Evolutionary conservation across 2,113 vertebrate genomes (phyloP).

Genomic region (Candoia aspera): DNA sequence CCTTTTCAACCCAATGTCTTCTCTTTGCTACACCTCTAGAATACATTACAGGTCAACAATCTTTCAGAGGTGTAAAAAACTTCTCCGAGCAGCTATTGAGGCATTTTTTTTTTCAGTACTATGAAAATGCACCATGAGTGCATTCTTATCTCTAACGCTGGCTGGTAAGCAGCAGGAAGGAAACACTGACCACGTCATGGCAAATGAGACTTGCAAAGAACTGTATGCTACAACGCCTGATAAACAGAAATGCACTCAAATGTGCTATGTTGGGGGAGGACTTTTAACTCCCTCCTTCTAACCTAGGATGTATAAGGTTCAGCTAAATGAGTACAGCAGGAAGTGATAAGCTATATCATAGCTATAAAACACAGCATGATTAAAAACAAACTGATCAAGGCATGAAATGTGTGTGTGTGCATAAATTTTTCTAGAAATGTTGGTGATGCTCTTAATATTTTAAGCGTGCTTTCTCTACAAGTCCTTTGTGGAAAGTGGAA

Average conservation of each 20-base stretch:
- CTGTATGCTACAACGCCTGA: conserved; percentile 69
- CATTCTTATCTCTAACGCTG: conserved; percentile 78
- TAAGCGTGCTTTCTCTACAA: no score
- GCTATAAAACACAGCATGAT: background rate
- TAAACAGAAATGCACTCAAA: conserved; percentile 61
- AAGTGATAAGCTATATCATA: background rate
- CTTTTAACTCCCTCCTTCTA: conserved; percentile 31
- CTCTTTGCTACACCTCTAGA: background rate
- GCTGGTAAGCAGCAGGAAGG: conserved; percentile 81
- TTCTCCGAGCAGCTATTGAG: conserved; percentile 48
- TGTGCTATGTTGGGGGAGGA: conserved; percentile 31
- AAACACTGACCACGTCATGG: conserved; percentile 83
- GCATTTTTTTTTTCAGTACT: conserved; percentile 46
- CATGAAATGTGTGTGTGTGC: background rate
- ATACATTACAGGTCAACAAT: background rate
- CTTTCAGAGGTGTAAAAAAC: conserved; percentile 9
- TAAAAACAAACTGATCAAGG: background rate
- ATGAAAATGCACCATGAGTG: conserved; percentile 57
- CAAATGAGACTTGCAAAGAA: conserved; percentile 80
- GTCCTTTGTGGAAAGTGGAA: no score
- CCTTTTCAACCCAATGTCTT: background rate
- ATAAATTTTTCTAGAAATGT: no score
- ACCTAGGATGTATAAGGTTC: background rate
- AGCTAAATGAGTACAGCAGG: background rate
- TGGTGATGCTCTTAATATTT: no score